Evolutionary conservation across 2,797 vertebrate species (phyloP).

Genomic region (Sebastes flavidus): DNA sequence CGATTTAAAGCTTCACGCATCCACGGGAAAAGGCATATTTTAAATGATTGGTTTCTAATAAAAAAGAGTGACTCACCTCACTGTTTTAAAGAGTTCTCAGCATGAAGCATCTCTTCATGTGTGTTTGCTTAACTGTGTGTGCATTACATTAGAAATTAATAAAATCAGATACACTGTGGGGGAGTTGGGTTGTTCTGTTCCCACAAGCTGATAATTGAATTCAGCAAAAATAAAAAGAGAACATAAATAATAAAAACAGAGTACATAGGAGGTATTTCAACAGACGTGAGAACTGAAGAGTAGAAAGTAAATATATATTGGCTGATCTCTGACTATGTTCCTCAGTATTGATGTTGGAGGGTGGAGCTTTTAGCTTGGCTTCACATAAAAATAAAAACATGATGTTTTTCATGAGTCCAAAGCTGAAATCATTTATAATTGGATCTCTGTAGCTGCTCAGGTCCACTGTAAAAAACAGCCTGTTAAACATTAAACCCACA

Average conservation of each 20-base stretch:
- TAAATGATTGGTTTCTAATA: too few relatives aligned
- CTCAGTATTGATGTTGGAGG: neutral
- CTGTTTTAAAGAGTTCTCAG: neutral
- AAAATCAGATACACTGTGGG: neutral
- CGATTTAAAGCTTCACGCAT: too few relatives aligned
- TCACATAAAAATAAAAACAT: neutral
- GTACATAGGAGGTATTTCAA: neutral
- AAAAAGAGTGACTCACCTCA: neutral
- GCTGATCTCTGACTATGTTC: neutral
- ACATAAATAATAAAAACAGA: neutral
- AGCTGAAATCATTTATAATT: constrained; percentile 21
- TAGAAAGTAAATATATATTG: neutral
- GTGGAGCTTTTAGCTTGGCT: neutral
- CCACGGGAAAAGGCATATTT: too few relatives aligned
- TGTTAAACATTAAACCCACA: constrained; percentile 28
- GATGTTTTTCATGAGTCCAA: neutral
- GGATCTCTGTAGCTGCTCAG: constrained; percentile 4
- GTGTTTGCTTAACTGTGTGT: constrained; percentile 14
- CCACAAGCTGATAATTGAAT: neutral
- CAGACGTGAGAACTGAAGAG: neutral
- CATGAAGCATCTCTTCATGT: neutral
- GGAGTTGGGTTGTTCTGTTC: neutral
- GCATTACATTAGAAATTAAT: neutral
- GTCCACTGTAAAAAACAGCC: constrained; percentile 27
- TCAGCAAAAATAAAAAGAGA: neutral